phyloP scores from a whole-genome alignment of 2,888 invertebrate genomes.

The Prosapia bicincta region DNA sequence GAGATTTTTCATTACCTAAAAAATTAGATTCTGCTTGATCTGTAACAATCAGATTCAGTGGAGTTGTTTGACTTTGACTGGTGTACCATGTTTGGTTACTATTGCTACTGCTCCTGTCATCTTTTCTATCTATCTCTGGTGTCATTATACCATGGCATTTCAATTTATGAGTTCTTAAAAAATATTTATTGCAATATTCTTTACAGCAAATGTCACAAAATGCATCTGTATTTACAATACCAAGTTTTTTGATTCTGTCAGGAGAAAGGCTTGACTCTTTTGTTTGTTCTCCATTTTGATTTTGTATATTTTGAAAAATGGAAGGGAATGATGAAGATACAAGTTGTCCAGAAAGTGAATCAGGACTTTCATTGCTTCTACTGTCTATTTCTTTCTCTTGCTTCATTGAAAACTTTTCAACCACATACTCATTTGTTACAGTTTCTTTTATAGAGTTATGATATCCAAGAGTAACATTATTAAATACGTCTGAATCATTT shows the following conservation, averaged over 20 bases:
- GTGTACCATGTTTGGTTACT: constrained; percentile 25
- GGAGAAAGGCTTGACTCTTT: constrained; percentile 18
- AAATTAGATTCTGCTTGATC: constrained; percentile 22
- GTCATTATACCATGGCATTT: constrained; percentile 79
- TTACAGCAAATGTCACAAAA: constrained; percentile 92
- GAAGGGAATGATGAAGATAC: background rate
- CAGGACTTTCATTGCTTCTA: background rate
- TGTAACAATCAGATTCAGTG: constrained; percentile 36
- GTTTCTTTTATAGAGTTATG: background rate
- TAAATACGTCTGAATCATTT: constrained; percentile 1
- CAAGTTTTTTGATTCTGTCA: constrained; percentile 20
- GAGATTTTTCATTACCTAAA: constrained; percentile 27
- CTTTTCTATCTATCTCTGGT: constrained; percentile 43
- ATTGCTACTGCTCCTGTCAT: constrained; percentile 30
- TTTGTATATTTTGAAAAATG: background rate
- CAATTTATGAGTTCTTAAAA: constrained; percentile 85
- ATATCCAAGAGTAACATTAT: background rate
- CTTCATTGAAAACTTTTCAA: background rate
- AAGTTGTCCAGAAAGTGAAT: background rate
- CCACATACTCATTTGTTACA: background rate
- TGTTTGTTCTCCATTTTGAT: constrained; percentile 19
- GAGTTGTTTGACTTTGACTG: constrained; percentile 31
- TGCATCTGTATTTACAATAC: constrained; percentile 48
- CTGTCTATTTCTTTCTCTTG: background rate
- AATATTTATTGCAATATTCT: constrained; percentile 90